Evolutionary conservation across 2,888 invertebrate genomes (phyloP).

Genomic region (Agrotis segetum): DNA sequence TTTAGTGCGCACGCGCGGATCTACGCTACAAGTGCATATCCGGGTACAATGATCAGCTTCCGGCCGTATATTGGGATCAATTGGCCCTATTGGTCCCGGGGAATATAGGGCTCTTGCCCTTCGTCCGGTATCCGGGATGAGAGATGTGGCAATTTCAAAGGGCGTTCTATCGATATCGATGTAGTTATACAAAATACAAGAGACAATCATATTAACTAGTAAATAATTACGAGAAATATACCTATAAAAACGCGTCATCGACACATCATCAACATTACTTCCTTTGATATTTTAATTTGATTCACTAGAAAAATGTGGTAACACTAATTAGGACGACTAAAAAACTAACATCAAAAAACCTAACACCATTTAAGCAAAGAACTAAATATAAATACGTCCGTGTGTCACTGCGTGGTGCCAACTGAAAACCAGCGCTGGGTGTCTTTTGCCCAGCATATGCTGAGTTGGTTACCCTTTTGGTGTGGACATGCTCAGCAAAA

Average conservation of each 20-base stretch:
- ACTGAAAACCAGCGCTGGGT: no score
- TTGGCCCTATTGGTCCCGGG: conserved; percentile 73
- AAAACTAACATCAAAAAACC: neutral
- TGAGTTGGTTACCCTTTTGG: no score
- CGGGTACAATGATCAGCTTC: conserved; percentile 81
- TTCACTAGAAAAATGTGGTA: neutral
- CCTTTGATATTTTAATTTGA: no score
- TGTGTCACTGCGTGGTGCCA: no score
- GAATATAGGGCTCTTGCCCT: conserved; percentile 78
- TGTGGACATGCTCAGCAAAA: no score
- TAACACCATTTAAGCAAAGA: neutral
- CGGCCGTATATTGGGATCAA: conserved; percentile 80
- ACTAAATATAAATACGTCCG: no score
- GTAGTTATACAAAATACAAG: no score
- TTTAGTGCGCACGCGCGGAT: conserved; percentile 63
- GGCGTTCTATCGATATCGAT: conserved; percentile 17
- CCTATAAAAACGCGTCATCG: no score
- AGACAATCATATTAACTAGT: no score
- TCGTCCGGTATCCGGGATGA: conserved; percentile 77
- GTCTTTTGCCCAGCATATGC: no score
- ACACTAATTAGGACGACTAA: neutral
- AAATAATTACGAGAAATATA: no score
- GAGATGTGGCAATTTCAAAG: conserved; percentile 58
- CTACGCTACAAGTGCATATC: conserved; percentile 80
- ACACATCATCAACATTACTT: no score